Evolutionary conservation across 2,888 invertebrate species (phyloP).

Genomic region (Anarsia innoxiella): DNA sequence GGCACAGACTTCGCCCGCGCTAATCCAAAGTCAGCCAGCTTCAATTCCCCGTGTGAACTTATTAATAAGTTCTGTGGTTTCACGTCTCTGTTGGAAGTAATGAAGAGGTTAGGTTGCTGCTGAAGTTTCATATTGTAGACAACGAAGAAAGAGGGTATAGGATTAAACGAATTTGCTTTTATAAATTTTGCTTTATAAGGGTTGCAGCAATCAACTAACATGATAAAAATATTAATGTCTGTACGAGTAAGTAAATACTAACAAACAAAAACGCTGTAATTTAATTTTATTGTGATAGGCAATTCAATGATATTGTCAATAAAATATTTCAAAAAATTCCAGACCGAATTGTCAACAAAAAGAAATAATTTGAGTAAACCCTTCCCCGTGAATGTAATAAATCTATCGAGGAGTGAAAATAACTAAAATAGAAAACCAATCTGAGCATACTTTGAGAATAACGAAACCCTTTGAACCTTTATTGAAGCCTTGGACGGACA

Average conservation of each 20-base stretch:
- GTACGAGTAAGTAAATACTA: no score
- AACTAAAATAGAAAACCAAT: constrained; percentile 1
- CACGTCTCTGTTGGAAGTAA: constrained; percentile 89
- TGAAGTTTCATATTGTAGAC: no score
- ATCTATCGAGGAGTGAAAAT: no score
- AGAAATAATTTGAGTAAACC: background rate
- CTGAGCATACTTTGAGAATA: background rate
- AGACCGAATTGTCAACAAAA: background rate
- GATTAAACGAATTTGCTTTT: no score
- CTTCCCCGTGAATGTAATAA: no score
- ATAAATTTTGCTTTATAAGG: no score
- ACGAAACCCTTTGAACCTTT: constrained; percentile 4
- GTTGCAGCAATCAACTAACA: no score
- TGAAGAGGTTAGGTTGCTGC: no score
- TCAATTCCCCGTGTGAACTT: constrained; percentile 96
- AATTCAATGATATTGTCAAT: background rate
- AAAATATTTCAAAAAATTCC: background rate
- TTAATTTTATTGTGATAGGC: background rate
- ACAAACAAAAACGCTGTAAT: no score
- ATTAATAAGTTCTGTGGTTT: constrained; percentile 99
- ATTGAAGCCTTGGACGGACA: background rate
- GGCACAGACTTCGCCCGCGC: constrained; percentile 99
- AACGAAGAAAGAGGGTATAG: no score
- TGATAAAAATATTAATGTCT: no score
- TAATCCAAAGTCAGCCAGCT: constrained; percentile 97